These are phyloP conservation scores for Eriocheir sinensis DNA, from an alignment of 1,140 invertebrate genomes.

Conservation along the genomic window DNA sequence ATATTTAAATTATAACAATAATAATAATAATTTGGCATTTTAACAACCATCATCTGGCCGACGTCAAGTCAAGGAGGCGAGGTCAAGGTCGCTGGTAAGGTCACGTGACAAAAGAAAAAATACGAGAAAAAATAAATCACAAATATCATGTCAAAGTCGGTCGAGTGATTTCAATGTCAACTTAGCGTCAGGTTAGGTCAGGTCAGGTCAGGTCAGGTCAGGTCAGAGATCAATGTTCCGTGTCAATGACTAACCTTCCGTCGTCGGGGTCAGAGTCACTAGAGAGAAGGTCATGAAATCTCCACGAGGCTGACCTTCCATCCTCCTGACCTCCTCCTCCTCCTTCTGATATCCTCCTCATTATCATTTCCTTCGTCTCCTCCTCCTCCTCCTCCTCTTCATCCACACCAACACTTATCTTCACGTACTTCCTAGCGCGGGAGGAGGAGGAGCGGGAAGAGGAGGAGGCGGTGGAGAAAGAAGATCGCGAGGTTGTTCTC, in stretches of 20 bases:
- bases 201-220: too few relatives aligned
- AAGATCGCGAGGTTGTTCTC: not conserved
- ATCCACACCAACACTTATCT: not conserved
- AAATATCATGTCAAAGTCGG: not conserved
- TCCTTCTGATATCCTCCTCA: not conserved
- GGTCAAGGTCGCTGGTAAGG: too few relatives aligned
- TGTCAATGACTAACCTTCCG: conserved; percentile 50
- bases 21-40: too few relatives aligned
- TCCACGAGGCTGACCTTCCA: not conserved
- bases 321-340: not conserved
- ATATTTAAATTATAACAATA: too few relatives aligned
- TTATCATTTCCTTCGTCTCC: not conserved
- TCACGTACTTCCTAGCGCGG: not conserved
- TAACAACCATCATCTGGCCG: too few relatives aligned
- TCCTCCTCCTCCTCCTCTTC: not conserved
- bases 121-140: not conserved
- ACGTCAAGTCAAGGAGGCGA: too few relatives aligned
- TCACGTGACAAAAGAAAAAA: too few relatives aligned
- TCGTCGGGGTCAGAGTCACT: conserved; percentile 35
- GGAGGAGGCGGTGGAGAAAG: too few relatives aligned
- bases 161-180: too few relatives aligned
- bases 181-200: too few relatives aligned
- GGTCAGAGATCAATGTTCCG: not conserved
- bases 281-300: conserved; percentile 58
- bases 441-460: not conserved